A percentile compares a stretch with the other conserved stretches of the same genome.
Evolutionary conservation across 2,113 vertebrate species (phyloP).

Genomic region (Carlito syrichta): DNA sequence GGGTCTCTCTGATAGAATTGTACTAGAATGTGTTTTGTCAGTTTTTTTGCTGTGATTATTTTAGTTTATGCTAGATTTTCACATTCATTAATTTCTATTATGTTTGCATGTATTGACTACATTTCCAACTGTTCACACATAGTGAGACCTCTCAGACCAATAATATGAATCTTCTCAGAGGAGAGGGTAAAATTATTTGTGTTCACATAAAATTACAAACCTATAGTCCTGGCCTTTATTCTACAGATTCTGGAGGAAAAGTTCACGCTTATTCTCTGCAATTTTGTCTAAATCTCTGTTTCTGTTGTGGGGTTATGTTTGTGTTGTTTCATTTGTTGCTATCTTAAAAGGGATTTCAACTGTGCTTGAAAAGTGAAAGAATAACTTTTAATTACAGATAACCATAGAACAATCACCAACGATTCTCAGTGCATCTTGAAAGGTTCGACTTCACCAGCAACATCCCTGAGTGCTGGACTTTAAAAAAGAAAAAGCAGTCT

Average conservation of each 20-base stretch:
- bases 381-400: neutral
- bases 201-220: neutral
- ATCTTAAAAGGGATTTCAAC: neutral
- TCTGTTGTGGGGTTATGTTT: neutral
- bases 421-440: neutral
- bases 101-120: neutral
- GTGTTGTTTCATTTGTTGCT: neutral
- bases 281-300: neutral
- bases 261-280: neutral
- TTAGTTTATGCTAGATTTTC: neutral
- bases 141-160: neutral
- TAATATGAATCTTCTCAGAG: neutral
- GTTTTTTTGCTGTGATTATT: neutral
- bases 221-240: neutral
- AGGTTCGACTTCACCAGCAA: neutral
- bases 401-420: neutral
- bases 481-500: neutral
- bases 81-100: neutral
- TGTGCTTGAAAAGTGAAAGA: neutral
- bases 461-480: neutral
- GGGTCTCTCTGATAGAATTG: neutral
- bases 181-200: neutral
- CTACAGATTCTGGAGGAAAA: neutral
- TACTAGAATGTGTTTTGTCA: neutral
- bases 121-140: neutral